A percentile compares a stretch with the other conserved stretches of the same genome.
phyloP scores from a whole-genome alignment of 35 echinoderm and acorn worm species.

The Ptychodera flava region DNA sequence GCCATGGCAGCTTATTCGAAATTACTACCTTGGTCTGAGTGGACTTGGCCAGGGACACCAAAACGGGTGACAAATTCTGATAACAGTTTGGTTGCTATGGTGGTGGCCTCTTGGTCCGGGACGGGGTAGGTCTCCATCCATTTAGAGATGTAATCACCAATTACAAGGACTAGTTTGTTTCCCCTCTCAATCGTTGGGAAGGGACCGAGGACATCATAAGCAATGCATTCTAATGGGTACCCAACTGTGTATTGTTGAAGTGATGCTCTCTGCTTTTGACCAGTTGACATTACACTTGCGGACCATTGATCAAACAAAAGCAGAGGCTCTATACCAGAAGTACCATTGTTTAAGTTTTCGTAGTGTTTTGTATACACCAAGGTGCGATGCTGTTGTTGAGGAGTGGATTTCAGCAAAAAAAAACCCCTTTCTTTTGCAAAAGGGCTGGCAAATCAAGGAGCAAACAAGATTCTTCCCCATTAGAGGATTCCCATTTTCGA shows the following conservation, averaged over 20 bases:
- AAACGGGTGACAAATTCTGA: constrained; percentile 28
- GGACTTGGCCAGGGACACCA: constrained; percentile 30
- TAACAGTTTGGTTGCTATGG: no score
- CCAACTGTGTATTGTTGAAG: no score
- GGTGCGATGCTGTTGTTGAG: constrained; percentile 27
- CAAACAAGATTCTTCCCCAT: no score
- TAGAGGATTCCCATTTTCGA: no score
- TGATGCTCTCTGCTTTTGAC: no score
- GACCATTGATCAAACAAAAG: no score
- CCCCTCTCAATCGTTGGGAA: constrained; percentile 26
- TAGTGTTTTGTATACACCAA: constrained; percentile 46
- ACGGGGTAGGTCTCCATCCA: constrained; percentile 45
- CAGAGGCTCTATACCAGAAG: no score
- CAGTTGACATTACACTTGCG: no score
- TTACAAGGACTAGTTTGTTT: constrained; percentile 41
- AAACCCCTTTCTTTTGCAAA: no score
- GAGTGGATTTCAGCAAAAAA: constrained; percentile 33
- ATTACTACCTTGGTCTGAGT: constrained; percentile 41
- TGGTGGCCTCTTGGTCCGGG: no score
- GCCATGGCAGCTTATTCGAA: constrained; percentile 24
- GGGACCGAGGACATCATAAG: constrained; percentile 54
- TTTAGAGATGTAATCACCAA: constrained; percentile 35
- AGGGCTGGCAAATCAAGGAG: no score
- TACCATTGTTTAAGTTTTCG: constrained; percentile 24
- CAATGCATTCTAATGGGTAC: constrained; percentile 55